Percentiles rank a stretch among this genome's conserved stretches.
Evolutionary conservation across 2,113 vertebrate genomes (phyloP).

Genomic region (Pavo muticus): DNA sequence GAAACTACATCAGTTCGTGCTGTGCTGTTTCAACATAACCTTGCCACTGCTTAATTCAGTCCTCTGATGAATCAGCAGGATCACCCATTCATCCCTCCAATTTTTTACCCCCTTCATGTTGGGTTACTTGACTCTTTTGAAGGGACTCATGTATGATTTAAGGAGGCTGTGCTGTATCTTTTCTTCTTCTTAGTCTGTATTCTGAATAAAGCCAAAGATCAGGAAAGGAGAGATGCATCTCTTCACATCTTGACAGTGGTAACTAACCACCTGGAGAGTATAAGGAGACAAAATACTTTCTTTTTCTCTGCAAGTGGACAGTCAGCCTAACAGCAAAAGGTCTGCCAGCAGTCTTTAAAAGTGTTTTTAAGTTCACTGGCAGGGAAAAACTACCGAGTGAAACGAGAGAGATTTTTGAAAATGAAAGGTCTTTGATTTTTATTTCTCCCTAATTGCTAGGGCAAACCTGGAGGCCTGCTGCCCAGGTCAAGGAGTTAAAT

Average conservation of each 20-base stretch:
- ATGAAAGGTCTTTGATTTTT: constrained; percentile 6
- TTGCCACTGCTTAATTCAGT: not conserved
- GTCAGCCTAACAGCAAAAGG: not conserved
- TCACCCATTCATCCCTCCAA: not conserved
- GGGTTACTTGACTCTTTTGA: constrained; percentile 14
- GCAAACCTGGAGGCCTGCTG: not conserved
- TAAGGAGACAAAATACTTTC: constrained; percentile 3
- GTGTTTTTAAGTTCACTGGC: not conserved
- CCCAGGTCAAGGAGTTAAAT: not conserved
- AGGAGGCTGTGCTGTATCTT: not conserved
- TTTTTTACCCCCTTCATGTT: not conserved
- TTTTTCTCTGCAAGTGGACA: constrained; percentile 37
- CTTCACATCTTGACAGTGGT: constrained; percentile 28
- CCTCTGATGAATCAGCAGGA: not conserved
- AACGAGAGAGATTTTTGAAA: not conserved
- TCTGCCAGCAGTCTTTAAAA: not conserved
- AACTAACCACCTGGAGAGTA: constrained; percentile 9
- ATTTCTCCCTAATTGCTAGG: not conserved
- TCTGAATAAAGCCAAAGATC: constrained; percentile 42
- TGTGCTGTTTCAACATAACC: not conserved
- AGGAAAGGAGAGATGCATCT: constrained; percentile 4
- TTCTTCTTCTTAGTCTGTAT: constrained; percentile 17
- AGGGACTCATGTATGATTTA: constrained; percentile 48
- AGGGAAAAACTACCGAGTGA: not conserved
- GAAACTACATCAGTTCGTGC: not conserved